These are phyloP conservation scores for Dioctria linearis DNA, from an alignment of 2,888 invertebrate species.

Conservation along the genomic window DNA sequence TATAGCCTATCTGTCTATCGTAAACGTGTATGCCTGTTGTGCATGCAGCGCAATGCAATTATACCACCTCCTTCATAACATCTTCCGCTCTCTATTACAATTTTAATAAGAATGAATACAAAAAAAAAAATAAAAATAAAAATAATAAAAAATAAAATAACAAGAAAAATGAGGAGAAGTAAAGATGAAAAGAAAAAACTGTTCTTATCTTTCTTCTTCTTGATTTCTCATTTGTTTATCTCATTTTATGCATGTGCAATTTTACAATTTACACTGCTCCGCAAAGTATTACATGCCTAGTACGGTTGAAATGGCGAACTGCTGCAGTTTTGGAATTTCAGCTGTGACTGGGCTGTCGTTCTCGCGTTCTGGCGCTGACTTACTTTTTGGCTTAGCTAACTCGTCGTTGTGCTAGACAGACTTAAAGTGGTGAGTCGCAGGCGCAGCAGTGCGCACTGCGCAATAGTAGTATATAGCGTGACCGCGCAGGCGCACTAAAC, in stretches of 20 bases:
- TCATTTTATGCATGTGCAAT: slow-evolving; percentile 41
- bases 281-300: too few species aligned
- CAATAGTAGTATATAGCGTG: too few species aligned
- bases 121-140: background rate
- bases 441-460: too few species aligned
- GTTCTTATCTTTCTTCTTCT: slow-evolving; percentile 31
- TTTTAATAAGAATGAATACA: slow-evolving; percentile 6
- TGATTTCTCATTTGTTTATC: slow-evolving; percentile 38
- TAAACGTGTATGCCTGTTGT: background rate
- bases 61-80: background rate
- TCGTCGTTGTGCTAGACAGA: too few species aligned
- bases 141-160: background rate
- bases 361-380: too few species aligned
- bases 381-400: too few species aligned
- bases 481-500: too few species aligned
- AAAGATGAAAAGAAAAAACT: background rate
- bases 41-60: background rate
- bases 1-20: slow-evolving; percentile 15
- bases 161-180: background rate
- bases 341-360: background rate
- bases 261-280: background rate
- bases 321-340: background rate
- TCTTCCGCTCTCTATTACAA: slow-evolving; percentile 10
- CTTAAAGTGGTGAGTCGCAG: too few species aligned
- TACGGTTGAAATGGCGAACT: too few species aligned